phyloP scores from a whole-genome alignment of 2,888 invertebrate genomes.

The Agonopterix arenella region DNA sequence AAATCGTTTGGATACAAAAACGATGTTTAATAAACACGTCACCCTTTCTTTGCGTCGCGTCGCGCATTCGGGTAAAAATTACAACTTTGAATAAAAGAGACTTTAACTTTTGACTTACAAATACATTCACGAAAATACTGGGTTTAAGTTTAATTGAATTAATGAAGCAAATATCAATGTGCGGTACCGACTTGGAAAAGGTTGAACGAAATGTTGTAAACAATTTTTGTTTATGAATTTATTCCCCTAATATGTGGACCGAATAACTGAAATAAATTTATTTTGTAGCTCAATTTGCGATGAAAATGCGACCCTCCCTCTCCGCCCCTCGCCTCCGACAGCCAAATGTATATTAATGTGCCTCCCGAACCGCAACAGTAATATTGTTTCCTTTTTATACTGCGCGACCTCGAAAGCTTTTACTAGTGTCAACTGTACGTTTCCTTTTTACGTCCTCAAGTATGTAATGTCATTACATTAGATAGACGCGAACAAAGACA shows the following conservation, averaged over 20 bases:
- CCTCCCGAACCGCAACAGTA: constrained; percentile 54
- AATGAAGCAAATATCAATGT: too few species aligned
- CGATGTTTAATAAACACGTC: too few species aligned
- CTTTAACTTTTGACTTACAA: too few species aligned
- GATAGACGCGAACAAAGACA: constrained; percentile 8
- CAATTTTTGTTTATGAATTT: constrained; percentile 1
- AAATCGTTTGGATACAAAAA: too few species aligned
- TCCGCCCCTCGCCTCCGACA: constrained; percentile 19
- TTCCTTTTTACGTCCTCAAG: constrained; percentile 50
- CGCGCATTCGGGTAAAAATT: too few species aligned
- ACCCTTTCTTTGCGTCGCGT: too few species aligned
- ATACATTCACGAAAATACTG: too few species aligned
- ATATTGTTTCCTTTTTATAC: constrained; percentile 69
- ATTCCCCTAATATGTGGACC: constrained; percentile 10
- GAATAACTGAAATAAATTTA: constrained; percentile 43
- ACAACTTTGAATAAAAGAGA: too few species aligned
- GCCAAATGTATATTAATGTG: constrained; percentile 72
- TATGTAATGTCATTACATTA: constrained; percentile 26
- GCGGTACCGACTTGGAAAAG: too few species aligned
- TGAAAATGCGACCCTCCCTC: constrained; percentile 46
- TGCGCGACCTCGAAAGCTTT: constrained; percentile 55
- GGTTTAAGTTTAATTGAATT: too few species aligned
- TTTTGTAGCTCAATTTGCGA: constrained; percentile 60
- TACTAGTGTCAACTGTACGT: constrained; percentile 61
- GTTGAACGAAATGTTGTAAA: too few species aligned